A percentile compares a stretch with the other conserved stretches of the same genome.
These are phyloP conservation scores for Hydrozoanthus gracilis DNA, from an alignment of 92 coral and sea anemone species.

Conservation along the genomic window DNA sequence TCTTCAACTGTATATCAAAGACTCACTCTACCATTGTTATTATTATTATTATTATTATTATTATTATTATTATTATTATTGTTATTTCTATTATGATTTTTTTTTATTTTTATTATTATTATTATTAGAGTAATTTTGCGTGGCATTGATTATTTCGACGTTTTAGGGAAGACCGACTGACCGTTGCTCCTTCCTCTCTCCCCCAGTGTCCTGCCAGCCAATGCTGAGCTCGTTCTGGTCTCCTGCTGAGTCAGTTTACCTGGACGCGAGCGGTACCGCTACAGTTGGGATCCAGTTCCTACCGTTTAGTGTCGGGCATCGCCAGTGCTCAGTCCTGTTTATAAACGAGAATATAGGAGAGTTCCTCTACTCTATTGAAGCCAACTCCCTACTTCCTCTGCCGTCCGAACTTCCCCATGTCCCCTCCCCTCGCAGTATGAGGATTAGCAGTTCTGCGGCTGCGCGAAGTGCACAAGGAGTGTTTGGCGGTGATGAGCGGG, in stretches of 20 bases:
- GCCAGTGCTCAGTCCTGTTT: slow-evolving; percentile 96
- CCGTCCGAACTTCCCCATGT: slow-evolving; percentile 91
- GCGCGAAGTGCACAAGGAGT: slow-evolving; percentile 89
- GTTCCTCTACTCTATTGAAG: slow-evolving; percentile 95
- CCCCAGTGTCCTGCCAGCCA: slow-evolving; percentile 61
- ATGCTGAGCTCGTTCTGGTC: slow-evolving; percentile 95
- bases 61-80: neutral
- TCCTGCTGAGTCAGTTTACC: slow-evolving; percentile 72
- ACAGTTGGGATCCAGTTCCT: slow-evolving; percentile 88
- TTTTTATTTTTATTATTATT: no score
- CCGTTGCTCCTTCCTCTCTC: neutral
- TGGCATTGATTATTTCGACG: neutral
- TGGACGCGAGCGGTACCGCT: slow-evolving; percentile 77
- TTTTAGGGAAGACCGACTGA: neutral
- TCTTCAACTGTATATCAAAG: neutral
- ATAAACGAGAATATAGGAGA: slow-evolving; percentile 96
- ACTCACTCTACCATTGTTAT: neutral
- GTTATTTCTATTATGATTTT: neutral
- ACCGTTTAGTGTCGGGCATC: slow-evolving; percentile 89
- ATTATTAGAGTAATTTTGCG: neutral
- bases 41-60: neutral
- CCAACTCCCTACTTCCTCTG: slow-evolving; percentile 86
- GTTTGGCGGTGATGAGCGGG: slow-evolving; percentile 96
- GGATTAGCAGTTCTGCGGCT: slow-evolving; percentile 95
- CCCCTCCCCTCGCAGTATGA: slow-evolving; percentile 86